Conservation (phyloP, 2,888 invertebrate species). For the Agrotis puta region DNA sequence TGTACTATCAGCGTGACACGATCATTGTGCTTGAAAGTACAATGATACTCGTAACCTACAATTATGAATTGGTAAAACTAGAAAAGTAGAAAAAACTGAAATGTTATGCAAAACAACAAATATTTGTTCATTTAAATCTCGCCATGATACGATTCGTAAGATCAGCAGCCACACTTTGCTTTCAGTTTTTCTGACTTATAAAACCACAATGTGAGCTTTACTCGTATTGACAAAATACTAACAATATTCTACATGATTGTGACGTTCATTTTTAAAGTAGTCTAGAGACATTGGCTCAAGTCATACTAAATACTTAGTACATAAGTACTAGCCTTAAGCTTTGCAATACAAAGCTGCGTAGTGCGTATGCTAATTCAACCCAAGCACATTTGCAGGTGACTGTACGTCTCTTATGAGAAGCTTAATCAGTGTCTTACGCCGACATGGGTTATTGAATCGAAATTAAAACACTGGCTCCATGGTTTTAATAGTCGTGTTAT, state of each 20-base stretch:
- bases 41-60: not conserved
- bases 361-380: constrained; percentile 55
- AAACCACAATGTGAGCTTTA: not conserved
- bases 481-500: constrained; percentile 70
- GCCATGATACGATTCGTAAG: not conserved
- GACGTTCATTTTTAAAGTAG: not conserved
- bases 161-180: not conserved
- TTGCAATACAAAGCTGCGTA: constrained; percentile 14
- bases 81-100: too few species aligned
- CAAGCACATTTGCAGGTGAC: constrained; percentile 70
- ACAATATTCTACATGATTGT: not conserved
- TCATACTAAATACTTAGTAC: not conserved
- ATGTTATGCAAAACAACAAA: too few species aligned
- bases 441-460: constrained; percentile 88
- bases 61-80: not conserved
- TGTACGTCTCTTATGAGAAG: constrained; percentile 80
- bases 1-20: constrained; percentile 19
- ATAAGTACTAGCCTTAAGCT: not conserved
- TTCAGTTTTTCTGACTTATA: not conserved
- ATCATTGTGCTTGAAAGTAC: not conserved
- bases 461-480: constrained; percentile 83
- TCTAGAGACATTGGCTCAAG: too few species aligned
- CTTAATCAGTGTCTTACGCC: constrained; percentile 86
- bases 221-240: not conserved
- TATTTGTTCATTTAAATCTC: not conserved